Evolutionary conservation across 2,888 invertebrate genomes (phyloP).

Genomic region (Pandemis corylana): DNA sequence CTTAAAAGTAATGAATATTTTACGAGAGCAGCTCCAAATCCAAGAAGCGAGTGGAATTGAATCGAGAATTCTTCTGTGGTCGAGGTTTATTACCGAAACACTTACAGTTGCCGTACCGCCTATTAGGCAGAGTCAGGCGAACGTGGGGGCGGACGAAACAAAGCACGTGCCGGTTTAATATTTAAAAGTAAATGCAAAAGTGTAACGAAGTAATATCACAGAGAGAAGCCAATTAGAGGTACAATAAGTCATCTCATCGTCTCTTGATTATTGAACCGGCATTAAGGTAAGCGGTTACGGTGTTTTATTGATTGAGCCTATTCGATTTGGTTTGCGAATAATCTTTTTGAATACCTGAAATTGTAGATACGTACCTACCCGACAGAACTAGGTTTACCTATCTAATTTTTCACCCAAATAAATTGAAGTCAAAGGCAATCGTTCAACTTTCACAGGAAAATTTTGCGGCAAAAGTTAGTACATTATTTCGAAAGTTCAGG

Average conservation of each 20-base stretch:
- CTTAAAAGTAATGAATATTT: constrained; percentile 16
- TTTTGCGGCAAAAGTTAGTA: constrained; percentile 14
- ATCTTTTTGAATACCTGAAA: background rate
- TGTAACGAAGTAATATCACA: constrained; percentile 11
- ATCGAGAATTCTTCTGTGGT: constrained; percentile 21
- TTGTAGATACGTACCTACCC: background rate
- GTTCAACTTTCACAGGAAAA: constrained; percentile 5
- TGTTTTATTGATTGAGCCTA: background rate
- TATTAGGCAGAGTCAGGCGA: constrained; percentile 16
- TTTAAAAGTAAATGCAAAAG: constrained; percentile 28
- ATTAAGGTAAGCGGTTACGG: constrained; percentile 26
- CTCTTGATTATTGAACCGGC: constrained; percentile 4
- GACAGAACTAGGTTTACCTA: background rate
- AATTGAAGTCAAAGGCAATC: background rate
- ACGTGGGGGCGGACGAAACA: constrained; percentile 18
- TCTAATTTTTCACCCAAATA: background rate
- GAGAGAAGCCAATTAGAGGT: background rate
- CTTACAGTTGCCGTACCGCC: constrained; percentile 29
- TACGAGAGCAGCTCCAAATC: background rate
- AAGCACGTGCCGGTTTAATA: constrained; percentile 18
- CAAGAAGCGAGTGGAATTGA: constrained; percentile 22
- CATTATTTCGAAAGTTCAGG: constrained; percentile 25
- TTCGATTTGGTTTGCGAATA: constrained; percentile 9
- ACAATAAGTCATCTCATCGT: constrained; percentile 20
- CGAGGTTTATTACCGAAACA: constrained; percentile 36